A percentile compares a stretch with the other conserved stretches of the same genome.
These are phyloP conservation scores for Papilio aristodemus DNA, from an alignment of 1,140 invertebrate species.

Conservation along the genomic window DNA sequence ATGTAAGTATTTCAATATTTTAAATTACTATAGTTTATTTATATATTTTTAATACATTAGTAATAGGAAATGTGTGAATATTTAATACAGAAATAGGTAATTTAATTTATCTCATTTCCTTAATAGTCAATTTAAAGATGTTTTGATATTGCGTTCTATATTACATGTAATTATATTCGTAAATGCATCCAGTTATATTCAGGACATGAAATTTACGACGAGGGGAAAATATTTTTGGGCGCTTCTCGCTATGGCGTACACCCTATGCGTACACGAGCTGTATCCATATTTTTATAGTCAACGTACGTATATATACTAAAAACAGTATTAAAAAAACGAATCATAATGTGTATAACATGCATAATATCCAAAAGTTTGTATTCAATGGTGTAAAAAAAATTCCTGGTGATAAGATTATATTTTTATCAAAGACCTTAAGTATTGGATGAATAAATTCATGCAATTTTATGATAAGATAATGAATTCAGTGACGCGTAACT, in stretches of 20 bases:
- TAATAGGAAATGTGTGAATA: no score
- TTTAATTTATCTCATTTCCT: neutral
- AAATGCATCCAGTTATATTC: neutral
- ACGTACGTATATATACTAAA: neutral
- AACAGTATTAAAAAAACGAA: neutral
- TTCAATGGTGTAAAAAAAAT: constrained; percentile 29
- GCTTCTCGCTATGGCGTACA: neutral
- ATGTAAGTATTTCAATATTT: constrained; percentile 59
- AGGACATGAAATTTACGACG: neutral
- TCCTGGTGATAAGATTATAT: constrained; percentile 43
- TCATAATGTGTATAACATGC: neutral
- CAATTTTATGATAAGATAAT: constrained; percentile 54
- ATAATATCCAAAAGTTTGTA: constrained; percentile 14
- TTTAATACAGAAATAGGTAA: constrained; percentile 3
- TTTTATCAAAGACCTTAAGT: constrained; percentile 38
- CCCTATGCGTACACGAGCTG: constrained; percentile 2
- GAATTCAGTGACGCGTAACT: constrained; percentile 44
- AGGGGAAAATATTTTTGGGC: constrained; percentile 25
- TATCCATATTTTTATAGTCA: neutral
- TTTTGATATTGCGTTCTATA: no score
- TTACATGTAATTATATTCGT: no score
- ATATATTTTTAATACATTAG: no score
- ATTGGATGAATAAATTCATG: constrained; percentile 47
- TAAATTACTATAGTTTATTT: constrained; percentile 34
- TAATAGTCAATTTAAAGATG: no score